Base-by-base conservation (phyloP, 2,113 vertebrate species). In the Pseudorasbora parva region DNA sequence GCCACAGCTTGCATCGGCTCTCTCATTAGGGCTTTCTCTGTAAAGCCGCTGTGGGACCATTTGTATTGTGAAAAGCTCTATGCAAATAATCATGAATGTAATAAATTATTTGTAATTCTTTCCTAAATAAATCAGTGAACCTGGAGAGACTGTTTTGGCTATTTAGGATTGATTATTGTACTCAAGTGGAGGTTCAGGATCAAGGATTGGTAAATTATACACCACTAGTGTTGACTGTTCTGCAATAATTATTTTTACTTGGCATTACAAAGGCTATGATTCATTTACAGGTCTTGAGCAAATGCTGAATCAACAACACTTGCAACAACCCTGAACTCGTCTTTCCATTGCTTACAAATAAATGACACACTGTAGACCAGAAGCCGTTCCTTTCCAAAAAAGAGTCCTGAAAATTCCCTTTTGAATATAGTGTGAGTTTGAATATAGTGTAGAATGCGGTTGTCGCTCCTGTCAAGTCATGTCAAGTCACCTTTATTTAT, bases 151-250 rank as follows among this genome's bases (percentile, higher is more conserved):
- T 45, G 21, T 71, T 45, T 23, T 71, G 68, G n/a, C 21, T 71
- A 8, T 71, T 71, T 23, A 45, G 10, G 68, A 71, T 45, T 71
- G 37, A 71, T 45, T 43, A 71, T 71, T 43, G 11, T 14, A 15
- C 21, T 71, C 68, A 3, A 41, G 41, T 30, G 21, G 68, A 71
- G 21, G 41, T 45, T 71, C n/a, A 3, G 37, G 21, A 23, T 45
- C 68, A 45, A 41, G 37, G 41, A 71, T 71, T 23, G 41, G 41
- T 71, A 71, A 71, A 71, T 71, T 71, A 71, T 45, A 71, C 68
- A 45, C 21, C 68, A 71, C 41, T 71, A 45, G 68, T 45, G 41
- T 71, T 71, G 68, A 71, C n/a, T 71, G 41, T 45, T 71, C 41
- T 71, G 68, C 41, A 71, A 71, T 45, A 71, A 45, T 23, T 1